Conservation (phyloP, 2,113 vertebrate species). For the Chlorodrepanis virens region DNA sequence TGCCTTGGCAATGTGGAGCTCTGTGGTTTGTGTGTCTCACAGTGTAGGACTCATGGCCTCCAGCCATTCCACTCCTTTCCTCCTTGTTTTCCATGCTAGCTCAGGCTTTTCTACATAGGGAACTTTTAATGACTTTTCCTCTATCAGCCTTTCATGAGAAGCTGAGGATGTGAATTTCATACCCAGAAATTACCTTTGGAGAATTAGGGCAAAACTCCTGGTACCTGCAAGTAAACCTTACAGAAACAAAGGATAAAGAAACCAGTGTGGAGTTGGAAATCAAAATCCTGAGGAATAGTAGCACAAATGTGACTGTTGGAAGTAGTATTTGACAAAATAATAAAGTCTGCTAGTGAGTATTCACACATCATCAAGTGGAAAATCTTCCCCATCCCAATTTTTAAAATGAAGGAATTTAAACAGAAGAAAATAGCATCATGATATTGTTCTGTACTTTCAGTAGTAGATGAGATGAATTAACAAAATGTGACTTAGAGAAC, state of each 20-base stretch:
- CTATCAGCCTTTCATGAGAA: background rate
- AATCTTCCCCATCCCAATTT: background rate
- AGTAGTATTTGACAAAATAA: background rate
- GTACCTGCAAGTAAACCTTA: background rate
- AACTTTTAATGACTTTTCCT: background rate
- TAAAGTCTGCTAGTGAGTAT: background rate
- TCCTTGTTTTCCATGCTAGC: background rate
- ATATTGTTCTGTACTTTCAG: background rate
- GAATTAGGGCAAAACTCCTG: background rate
- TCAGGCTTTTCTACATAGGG: background rate
- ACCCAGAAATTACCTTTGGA: background rate
- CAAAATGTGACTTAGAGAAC: background rate
- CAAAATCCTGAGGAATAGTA: background rate
- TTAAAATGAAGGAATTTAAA: background rate
- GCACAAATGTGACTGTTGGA: background rate
- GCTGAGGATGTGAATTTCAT: background rate
- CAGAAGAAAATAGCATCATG: background rate
- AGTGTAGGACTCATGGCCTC: background rate
- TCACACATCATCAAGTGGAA: background rate
- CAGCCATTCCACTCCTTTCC: background rate
- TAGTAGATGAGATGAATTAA: background rate
- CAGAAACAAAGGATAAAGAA: background rate
- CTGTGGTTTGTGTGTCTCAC: fast-evolving
- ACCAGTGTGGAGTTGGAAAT: background rate
- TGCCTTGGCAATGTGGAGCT: background rate